These are phyloP conservation scores for Protophormia terraenovae DNA, from an alignment of 2,888 invertebrate species.

Conservation along the genomic window DNA sequence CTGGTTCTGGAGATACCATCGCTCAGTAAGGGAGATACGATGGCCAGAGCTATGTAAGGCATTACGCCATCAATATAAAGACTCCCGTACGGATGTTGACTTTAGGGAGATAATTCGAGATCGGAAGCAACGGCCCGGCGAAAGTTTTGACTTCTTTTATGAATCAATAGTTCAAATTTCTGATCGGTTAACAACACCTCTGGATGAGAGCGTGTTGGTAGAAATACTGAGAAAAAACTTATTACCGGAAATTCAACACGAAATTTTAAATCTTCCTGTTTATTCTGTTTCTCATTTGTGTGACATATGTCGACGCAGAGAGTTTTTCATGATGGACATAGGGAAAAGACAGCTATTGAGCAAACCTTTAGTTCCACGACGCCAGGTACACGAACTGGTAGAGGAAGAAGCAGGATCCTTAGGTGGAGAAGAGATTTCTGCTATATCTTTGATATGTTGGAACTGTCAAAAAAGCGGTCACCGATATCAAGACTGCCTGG, in stretches of 20 bases:
- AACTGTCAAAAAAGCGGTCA: slow-evolving; percentile 38
- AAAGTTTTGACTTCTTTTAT: not conserved
- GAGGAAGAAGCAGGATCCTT: not conserved
- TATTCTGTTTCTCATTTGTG: not conserved
- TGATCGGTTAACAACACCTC: not conserved
- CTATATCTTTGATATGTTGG: slow-evolving; percentile 31
- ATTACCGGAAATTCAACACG: slow-evolving; percentile 41
- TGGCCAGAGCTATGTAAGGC: not conserved
- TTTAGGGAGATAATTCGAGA: not conserved
- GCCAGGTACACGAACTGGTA: not conserved
- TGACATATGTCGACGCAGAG: not conserved
- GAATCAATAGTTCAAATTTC: not conserved
- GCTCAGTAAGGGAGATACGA: not conserved
- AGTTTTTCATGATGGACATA: not conserved
- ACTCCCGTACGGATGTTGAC: not conserved
- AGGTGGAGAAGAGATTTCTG: not conserved
- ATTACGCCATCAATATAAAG: not conserved
- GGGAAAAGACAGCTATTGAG: not conserved
- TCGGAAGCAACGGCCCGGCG: not conserved
- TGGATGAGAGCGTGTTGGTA: not conserved
- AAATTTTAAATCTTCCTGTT: slow-evolving; percentile 22
- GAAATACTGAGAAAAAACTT: slow-evolving; percentile 40
- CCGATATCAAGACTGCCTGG: slow-evolving; percentile 35
- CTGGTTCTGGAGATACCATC: not conserved
- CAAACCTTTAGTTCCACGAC: not conserved